Evolutionary conservation across 2,888 invertebrate species (phyloP).

Genomic region (Tryphoninae sp.): DNA sequence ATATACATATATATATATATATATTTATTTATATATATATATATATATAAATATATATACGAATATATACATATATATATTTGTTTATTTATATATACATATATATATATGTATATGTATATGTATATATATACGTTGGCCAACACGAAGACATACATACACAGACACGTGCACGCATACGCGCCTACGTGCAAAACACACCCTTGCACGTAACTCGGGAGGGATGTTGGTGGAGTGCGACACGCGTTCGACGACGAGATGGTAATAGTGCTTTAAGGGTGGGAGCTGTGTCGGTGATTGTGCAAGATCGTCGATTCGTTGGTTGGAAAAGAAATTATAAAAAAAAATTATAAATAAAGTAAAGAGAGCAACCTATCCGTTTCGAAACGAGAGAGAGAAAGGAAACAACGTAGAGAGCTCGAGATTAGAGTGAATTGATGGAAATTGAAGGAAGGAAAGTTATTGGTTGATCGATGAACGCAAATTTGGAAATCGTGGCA

Average conservation of each 20-base stretch:
- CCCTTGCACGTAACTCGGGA: conserved; percentile 10
- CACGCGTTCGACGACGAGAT: conserved; percentile 38
- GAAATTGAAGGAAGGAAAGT: not conserved
- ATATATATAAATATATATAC: too few species aligned
- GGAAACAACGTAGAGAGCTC: too few species aligned
- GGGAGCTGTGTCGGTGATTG: conserved; percentile 38
- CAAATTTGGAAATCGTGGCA: not conserved
- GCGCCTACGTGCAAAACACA: not conserved
- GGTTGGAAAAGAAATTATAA: conserved; percentile 17
- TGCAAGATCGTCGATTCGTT: conserved; percentile 42
- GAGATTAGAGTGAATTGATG: not conserved
- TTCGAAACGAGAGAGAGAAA: too few species aligned
- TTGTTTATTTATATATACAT: too few species aligned
- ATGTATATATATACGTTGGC: not conserved
- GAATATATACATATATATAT: too few species aligned
- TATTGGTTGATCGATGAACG: conserved; percentile 16
- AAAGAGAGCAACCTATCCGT: too few species aligned
- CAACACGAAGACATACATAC: not conserved
- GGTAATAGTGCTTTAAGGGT: conserved; percentile 22
- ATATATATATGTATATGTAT: too few species aligned
- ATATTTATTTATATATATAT: too few species aligned
- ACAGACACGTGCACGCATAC: not conserved
- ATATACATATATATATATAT: too few species aligned
- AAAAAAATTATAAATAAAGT: not conserved
- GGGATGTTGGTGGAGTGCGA: conserved; percentile 39